Evolutionary conservation across 2,888 invertebrate species (phyloP).

Genomic region (Allolobophora icterica): DNA sequence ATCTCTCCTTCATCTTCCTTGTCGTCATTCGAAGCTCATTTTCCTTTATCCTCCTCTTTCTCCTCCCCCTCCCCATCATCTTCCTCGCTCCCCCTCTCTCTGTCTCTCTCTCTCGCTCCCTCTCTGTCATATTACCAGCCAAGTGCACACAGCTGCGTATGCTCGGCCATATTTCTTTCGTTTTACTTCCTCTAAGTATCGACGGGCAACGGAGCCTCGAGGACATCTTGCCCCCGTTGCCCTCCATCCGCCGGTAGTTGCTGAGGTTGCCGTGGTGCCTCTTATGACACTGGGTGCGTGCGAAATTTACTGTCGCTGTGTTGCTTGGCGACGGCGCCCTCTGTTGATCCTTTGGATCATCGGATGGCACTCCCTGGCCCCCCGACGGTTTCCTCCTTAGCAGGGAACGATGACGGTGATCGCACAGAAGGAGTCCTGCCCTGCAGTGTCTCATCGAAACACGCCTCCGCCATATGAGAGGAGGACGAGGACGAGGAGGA

Average conservation of each 20-base stretch:
- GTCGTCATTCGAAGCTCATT: slow-evolving; percentile 8
- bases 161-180: too few relatives aligned
- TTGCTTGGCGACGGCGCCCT: neutral
- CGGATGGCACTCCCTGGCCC: slow-evolving; percentile 5
- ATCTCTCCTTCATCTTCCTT: neutral
- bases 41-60: neutral
- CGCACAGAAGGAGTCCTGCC: neutral
- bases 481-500: neutral
- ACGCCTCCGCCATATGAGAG: neutral
- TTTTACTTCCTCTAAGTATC: neutral
- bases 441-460: neutral
- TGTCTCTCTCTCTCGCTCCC: neutral
- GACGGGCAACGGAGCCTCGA: neutral
- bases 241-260: neutral
- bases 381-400: too few relatives aligned
- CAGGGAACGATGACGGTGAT: too few relatives aligned
- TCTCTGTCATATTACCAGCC: neutral
- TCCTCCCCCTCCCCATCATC: neutral
- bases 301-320: neutral
- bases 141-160: neutral
- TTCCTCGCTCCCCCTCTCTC: neutral
- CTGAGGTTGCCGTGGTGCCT: neutral
- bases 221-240: neutral
- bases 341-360: slow-evolving; percentile 11
- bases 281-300: neutral